Base-by-base conservation (phyloP, 2,888 invertebrate genomes). In the Tinea trinotella region DNA sequence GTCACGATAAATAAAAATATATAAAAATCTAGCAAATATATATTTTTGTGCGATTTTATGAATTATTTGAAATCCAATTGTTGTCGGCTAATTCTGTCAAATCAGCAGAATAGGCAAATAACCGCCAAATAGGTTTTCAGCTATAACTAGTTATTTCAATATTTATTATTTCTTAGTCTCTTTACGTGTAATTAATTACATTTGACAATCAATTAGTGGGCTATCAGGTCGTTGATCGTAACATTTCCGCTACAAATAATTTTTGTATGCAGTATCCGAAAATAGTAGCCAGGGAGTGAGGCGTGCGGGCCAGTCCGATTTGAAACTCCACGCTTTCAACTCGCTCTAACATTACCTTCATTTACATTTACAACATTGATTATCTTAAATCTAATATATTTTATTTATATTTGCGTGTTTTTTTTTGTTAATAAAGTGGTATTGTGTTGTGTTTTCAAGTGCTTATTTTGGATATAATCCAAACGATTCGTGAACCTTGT, bases 191-290 rank as follows among this genome's bases (percentile, higher is more conserved):
- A n/a, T n/a, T 40, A 40, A 40, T 40, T 40, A 40, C 7, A 15
- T 6, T 15, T 40, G 46, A 46, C 18, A 46, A 18, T 18, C 10
- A 46, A 46, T 46, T 56, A 53, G 55, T 67, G 6, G 6, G 2
- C 68, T 69, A 71, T 69, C 74, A 72, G 84, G 85, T 84, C 84
- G 81, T 76, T 83, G 83, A 82, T 84, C 85, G 85, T 85, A 72
- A 78, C 80, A 79, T 80, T 83, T 82, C 77, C 76, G 74, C 78
- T 78, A 76, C 76, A 74, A 77, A 76, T 74, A 70, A 76, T 75
- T 81, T 80, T 82, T 77, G 73, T 80, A 68, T 77, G 76, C 76
- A 75, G 74, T 74, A 82, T 84, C 77, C 83, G 60, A 79, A 84
- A 84, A 84, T 85, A 85, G 76, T 74, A 67, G 69, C 74, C 85